These are phyloP conservation scores for Percopsis transmontana DNA, from an alignment of 2,113 vertebrate genomes.

Conservation along the genomic window DNA sequence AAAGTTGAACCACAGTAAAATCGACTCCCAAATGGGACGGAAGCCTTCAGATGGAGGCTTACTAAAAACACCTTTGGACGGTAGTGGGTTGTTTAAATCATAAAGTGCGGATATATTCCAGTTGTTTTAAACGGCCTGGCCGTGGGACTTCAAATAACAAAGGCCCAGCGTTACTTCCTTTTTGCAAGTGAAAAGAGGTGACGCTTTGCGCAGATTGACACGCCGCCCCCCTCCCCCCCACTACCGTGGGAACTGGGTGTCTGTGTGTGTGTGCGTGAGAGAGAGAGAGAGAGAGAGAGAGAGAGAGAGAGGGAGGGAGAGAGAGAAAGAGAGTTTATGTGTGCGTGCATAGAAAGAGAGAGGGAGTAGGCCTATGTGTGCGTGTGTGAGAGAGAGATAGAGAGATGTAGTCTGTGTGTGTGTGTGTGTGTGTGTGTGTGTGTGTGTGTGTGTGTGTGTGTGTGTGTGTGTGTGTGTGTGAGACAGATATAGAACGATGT, in stretches of 20 bases:
- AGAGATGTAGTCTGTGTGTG: no score
- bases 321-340: constrained; percentile 6
- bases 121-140: constrained; percentile 71
- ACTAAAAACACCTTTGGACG: constrained; percentile 49
- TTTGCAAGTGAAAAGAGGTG: constrained; percentile 75
- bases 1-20: not conserved
- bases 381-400: not conserved
- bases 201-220: constrained; percentile 72
- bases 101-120: constrained; percentile 74
- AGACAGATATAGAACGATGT: not conserved
- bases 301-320: not conserved
- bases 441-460: no score
- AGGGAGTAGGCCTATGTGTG: not conserved
- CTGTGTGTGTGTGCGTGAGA: constrained; percentile 40
- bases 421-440: constrained; percentile 7
- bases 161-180: constrained; percentile 74
- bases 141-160: constrained; percentile 74
- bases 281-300: not conserved
- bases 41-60: not conserved
- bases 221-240: constrained; percentile 58
- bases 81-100: constrained; percentile 61
- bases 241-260: constrained; percentile 80
- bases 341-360: not conserved
- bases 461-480: not conserved
- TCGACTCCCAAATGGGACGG: constrained; percentile 21